Evolutionary conservation across 2,113 vertebrate species (phyloP).

Genomic region (Meleagris gallopavo): DNA sequence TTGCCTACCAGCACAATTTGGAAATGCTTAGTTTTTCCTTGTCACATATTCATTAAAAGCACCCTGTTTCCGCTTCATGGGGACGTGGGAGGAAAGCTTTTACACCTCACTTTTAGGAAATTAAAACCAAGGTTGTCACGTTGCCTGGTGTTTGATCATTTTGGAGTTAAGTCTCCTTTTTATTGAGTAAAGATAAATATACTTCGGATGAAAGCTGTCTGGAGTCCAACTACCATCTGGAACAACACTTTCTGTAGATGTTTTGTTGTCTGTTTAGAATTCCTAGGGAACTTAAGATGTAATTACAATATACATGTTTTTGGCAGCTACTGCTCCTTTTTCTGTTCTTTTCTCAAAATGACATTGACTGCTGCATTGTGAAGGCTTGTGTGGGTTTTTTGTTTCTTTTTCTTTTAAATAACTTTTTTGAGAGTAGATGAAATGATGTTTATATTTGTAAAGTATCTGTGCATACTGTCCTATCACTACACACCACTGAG

Average conservation of each 20-base stretch:
- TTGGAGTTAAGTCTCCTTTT: background rate
- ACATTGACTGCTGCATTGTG: background rate
- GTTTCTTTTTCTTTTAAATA: no score
- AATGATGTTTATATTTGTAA: background rate
- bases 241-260: background rate
- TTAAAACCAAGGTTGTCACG: background rate
- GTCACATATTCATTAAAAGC: background rate
- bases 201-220: background rate
- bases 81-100: background rate
- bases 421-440: background rate
- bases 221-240: background rate
- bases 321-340: background rate
- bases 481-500: no score
- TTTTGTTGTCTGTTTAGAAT: background rate
- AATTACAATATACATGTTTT: background rate
- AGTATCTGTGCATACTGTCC: background rate
- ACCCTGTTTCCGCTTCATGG: background rate
- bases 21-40: background rate
- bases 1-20: background rate
- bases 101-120: background rate
- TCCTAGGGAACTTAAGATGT: background rate
- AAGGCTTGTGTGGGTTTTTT: no score
- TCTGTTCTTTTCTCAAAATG: background rate
- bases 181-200: background rate
- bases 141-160: background rate